phyloP scores from a whole-genome alignment of 2,113 vertebrate genomes.

The rat (Rattus norvegicus) region DNA sequence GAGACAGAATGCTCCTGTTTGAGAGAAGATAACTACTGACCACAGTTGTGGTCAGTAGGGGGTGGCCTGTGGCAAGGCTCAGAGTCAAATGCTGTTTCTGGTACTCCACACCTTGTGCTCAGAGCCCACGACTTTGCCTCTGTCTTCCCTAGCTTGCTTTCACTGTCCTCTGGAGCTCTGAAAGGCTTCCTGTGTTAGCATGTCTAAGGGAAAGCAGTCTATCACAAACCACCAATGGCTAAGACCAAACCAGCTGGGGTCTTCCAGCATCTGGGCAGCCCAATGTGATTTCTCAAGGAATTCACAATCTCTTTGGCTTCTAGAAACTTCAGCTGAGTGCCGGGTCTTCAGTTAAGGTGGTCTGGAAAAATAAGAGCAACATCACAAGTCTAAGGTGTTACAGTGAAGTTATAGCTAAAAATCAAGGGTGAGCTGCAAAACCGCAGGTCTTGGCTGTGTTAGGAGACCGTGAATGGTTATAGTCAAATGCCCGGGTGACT shows the following conservation, averaged over 20 bases:
- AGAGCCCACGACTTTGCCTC: not conserved
- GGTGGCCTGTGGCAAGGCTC: not conserved
- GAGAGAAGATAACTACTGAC: not conserved
- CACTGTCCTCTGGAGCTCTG: slow-evolving; percentile 56
- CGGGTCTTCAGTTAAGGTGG: slow-evolving; percentile 34
- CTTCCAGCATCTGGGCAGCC: slow-evolving; percentile 49
- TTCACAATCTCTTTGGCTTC: slow-evolving; percentile 40
- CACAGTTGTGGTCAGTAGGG: not conserved
- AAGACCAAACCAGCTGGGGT: slow-evolving; percentile 59
- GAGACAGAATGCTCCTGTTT: not conserved
- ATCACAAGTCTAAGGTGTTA: not conserved
- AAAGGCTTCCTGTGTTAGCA: slow-evolving; percentile 56
- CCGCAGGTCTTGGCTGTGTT: slow-evolving; percentile 20
- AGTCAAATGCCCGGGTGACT: slow-evolving; percentile 37
- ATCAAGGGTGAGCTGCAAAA: slow-evolving; percentile 14
- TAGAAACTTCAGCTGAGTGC: slow-evolving; percentile 15
- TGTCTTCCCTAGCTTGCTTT: slow-evolving; percentile 1
- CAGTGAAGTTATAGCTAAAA: slow-evolving; percentile 28
- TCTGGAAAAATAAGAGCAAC: slow-evolving; percentile 31
- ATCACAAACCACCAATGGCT: slow-evolving; percentile 67
- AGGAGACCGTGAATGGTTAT: not conserved
- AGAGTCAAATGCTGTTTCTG: slow-evolving; percentile 33
- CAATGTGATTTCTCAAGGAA: slow-evolving; percentile 29
- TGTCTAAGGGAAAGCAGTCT: slow-evolving; percentile 61
- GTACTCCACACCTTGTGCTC: not conserved